Conservation (phyloP, 1,140 invertebrate species). For the Pseudomyrmex dendroicus region DNA sequence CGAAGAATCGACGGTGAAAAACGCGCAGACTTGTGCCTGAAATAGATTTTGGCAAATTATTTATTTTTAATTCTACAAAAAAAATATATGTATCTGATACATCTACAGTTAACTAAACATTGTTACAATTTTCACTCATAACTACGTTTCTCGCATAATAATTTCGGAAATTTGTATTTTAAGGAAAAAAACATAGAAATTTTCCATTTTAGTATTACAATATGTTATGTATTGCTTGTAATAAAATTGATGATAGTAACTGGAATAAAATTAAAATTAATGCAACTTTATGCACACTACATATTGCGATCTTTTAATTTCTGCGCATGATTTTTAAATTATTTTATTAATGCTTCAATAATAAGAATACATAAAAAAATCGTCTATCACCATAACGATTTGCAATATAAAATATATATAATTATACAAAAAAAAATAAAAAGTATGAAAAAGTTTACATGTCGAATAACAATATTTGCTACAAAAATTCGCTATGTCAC, state of each 20-base stretch:
- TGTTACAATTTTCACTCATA: no score
- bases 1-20: conserved; percentile 85
- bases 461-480: conserved; percentile 19
- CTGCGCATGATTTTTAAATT: no score
- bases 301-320: neutral
- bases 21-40: conserved; percentile 88
- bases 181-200: neutral
- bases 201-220: neutral
- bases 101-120: no score
- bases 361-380: no score
- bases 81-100: no score
- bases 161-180: neutral
- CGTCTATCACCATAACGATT: neutral
- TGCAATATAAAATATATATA: neutral
- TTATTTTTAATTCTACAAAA: neutral
- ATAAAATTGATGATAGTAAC: conserved; percentile 1
- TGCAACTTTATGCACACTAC: neutral
- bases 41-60: neutral
- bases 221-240: conserved; percentile 12
- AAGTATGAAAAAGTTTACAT: neutral
- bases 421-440: conserved; percentile 8
- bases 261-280: conserved; percentile 12
- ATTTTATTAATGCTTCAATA: no score
- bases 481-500: conserved; percentile 68
- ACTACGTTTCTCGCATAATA: neutral